These are phyloP conservation scores for Ophraella communa DNA, from an alignment of 2,888 invertebrate genomes.

Conservation along the genomic window DNA sequence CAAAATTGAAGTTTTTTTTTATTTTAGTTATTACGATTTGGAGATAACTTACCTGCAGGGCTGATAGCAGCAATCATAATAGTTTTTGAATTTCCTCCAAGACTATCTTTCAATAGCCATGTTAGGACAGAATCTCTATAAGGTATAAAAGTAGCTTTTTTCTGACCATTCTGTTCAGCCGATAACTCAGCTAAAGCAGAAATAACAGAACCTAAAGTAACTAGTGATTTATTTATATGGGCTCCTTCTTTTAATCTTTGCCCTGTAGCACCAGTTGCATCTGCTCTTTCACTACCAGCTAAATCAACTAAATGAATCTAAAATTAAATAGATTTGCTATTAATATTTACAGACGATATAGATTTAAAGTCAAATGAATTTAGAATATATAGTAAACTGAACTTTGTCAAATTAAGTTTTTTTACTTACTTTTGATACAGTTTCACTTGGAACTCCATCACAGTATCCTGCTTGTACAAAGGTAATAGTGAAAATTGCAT, in stretches of 20 bases:
- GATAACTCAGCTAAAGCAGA: conserved; percentile 81
- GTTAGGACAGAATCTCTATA: conserved; percentile 89
- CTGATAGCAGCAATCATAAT: conserved; percentile 88
- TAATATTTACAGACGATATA: too few relatives aligned
- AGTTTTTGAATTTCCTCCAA: conserved; percentile 90
- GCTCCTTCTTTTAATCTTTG: conserved; percentile 89
- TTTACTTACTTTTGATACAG: conserved; percentile 76
- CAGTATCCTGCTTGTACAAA: conserved; percentile 88
- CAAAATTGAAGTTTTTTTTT: background rate
- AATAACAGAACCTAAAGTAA: conserved; percentile 87
- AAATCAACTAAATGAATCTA: conserved; percentile 83
- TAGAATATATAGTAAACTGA: too few relatives aligned
- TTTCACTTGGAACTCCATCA: conserved; percentile 88
- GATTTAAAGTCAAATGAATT: background rate
- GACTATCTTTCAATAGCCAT: conserved; percentile 86
- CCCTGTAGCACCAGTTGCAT: conserved; percentile 89
- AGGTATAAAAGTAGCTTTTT: conserved; percentile 73
- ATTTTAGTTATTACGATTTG: background rate
- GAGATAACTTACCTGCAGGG: conserved; percentile 55
- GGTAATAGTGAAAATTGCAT: conserved; percentile 90
- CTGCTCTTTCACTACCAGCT: conserved; percentile 89
- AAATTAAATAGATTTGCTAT: conserved; percentile 17
- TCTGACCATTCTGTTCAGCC: conserved; percentile 49
- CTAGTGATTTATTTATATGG: conserved; percentile 89
- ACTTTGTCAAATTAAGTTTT: background rate